Evolutionary conservation across 2,113 vertebrate genomes (phyloP).

Genomic region (Percina caprodes): DNA sequence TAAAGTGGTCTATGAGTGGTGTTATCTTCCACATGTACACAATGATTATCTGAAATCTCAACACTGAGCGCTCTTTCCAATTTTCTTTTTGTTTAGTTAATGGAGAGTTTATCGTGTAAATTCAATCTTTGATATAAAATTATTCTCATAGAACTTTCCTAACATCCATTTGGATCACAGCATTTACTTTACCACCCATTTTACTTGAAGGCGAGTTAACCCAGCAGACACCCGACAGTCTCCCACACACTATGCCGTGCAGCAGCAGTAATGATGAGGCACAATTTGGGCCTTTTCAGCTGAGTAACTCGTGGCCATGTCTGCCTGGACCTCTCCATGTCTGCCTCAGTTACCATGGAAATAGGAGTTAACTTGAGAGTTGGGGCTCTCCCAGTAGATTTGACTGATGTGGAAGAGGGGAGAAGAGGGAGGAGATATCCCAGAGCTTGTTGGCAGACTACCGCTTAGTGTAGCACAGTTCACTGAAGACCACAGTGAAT

Average conservation of each 20-base stretch:
- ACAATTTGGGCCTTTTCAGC: conserved; percentile 62
- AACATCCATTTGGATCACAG: not conserved
- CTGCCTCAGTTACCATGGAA: conserved; percentile 80
- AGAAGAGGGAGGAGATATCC: conserved; percentile 35
- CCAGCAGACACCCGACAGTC: not conserved
- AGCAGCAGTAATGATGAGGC: conserved; percentile 51
- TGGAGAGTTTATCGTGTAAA: not conserved
- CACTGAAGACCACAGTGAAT: conserved; percentile 1
- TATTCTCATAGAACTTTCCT: not conserved
- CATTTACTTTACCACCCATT: not conserved
- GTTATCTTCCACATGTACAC: not conserved
- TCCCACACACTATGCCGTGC: conserved; percentile 33
- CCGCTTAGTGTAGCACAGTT: not conserved
- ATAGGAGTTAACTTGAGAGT: conserved; percentile 75
- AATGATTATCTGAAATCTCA: not conserved
- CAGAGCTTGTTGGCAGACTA: conserved; percentile 11
- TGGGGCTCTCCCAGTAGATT: conserved; percentile 54
- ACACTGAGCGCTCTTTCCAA: not conserved
- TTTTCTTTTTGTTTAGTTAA: not conserved
- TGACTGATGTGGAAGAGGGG: conserved; percentile 49
- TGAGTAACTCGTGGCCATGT: conserved; percentile 55
- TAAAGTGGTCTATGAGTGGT: not conserved
- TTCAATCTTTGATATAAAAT: not conserved
- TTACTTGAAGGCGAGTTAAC: not conserved
- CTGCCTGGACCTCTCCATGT: conserved; percentile 59